Conservation (phyloP, 2,797 vertebrate species). For the Enteromius radiatus region DNA sequence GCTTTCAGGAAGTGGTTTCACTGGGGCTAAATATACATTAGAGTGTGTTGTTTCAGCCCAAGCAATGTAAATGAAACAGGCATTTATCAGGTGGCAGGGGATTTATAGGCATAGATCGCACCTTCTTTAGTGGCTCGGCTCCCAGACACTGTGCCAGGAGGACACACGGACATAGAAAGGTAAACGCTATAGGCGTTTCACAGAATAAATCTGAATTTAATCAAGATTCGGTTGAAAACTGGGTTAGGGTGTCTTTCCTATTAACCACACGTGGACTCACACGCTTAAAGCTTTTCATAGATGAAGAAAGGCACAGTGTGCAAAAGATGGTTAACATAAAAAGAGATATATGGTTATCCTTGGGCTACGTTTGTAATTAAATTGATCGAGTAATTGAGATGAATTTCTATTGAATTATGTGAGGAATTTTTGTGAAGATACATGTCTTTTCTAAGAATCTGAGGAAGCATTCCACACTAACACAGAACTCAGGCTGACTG, state of each 20-base stretch:
- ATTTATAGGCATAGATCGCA: constrained; percentile 58
- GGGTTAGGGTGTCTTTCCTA: not conserved
- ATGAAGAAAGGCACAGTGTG: constrained; percentile 1
- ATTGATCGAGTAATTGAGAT: constrained; percentile 54
- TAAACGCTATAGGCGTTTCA: constrained; percentile 13
- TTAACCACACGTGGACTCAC: constrained; percentile 5
- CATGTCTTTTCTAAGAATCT: constrained; percentile 39
- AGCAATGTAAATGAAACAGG: constrained; percentile 57
- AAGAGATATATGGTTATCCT: constrained; percentile 31
- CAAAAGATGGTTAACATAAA: constrained; percentile 30
- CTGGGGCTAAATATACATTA: constrained; percentile 57
- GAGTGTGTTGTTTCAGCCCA: constrained; percentile 46
- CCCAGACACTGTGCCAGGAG: constrained; percentile 23
- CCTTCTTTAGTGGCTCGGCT: constrained; percentile 56
- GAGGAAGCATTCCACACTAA: not conserved
- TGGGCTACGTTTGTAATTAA: constrained; percentile 26
- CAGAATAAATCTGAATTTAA: constrained; percentile 15
- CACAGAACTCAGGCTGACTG: not conserved
- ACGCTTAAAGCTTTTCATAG: not conserved
- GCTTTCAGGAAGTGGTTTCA: constrained; percentile 52
- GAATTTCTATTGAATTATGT: constrained; percentile 48
- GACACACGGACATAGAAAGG: constrained; percentile 5
- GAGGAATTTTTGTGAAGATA: constrained; percentile 42
- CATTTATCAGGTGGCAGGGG: constrained; percentile 62
- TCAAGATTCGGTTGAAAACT: not conserved